phyloP scores from a whole-genome alignment of 1,140 invertebrate genomes.

The Anastrepha ludens region DNA sequence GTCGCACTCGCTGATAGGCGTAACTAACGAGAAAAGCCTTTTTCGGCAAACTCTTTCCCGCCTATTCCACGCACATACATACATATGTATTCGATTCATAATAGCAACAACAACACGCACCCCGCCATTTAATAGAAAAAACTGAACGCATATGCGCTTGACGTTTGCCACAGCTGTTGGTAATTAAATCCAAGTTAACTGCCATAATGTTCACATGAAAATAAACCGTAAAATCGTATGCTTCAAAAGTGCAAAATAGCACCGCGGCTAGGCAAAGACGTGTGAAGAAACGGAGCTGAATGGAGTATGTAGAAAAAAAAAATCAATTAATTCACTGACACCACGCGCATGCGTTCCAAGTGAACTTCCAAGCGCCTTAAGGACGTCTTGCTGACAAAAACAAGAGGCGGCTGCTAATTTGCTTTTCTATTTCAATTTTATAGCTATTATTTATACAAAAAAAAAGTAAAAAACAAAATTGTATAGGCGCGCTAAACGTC shows the following conservation, averaged over 20 bases:
- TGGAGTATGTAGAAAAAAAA: neutral
- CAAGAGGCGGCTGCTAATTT: neutral
- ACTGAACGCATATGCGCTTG: neutral
- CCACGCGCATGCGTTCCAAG: neutral
- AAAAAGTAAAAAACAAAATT: too few species aligned
- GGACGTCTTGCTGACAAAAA: too few species aligned
- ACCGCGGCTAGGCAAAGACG: neutral
- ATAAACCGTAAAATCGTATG: conserved; percentile 16
- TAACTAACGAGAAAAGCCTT: conserved; percentile 31
- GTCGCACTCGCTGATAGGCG: conserved; percentile 13
- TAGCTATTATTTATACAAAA: neutral
- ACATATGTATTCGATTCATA: neutral
- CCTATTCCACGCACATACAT: neutral
- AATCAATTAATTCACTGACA: conserved; percentile 28
- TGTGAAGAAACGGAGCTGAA: neutral
- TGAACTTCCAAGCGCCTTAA: neutral
- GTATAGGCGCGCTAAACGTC: neutral
- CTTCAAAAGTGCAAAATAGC: conserved; percentile 19
- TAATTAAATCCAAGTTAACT: conserved; percentile 42
- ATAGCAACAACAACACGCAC: too few species aligned
- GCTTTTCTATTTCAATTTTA: neutral
- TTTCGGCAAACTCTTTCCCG: neutral
- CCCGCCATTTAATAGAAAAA: too few species aligned
- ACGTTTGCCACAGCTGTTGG: conserved; percentile 29
- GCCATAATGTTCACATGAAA: conserved; percentile 12